Conservation (phyloP, 2,113 vertebrate species). For the Aptenodytes patagonicus region DNA sequence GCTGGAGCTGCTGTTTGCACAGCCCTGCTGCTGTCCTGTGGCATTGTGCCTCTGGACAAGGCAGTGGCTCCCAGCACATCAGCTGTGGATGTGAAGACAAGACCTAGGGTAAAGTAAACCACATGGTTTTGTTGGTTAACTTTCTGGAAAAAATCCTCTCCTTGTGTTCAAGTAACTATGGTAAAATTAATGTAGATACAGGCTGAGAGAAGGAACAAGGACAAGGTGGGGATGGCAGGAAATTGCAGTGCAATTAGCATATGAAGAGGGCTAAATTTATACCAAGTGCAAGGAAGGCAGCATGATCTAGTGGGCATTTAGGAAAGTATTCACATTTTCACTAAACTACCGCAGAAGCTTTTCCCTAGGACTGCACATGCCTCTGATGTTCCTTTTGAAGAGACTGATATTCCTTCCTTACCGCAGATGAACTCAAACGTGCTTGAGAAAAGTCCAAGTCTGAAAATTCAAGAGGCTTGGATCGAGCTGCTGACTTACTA, state of each 20-base stretch:
- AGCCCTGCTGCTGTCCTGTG: not conserved
- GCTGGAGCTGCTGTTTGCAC: not conserved
- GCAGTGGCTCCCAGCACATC: not conserved
- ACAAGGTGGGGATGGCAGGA: constrained; percentile 35
- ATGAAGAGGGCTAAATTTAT: constrained; percentile 46
- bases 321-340: not conserved
- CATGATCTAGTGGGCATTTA: not conserved
- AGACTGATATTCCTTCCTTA: not conserved
- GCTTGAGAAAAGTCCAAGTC: constrained; percentile 25
- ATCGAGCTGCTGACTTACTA: not conserved
- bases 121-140: not conserved
- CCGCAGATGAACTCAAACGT: not conserved
- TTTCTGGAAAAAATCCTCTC: not conserved
- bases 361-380: not conserved
- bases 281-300: not conserved
- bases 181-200: not conserved
- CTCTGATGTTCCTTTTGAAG: not conserved
- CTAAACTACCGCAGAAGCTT: not conserved
- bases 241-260: constrained; percentile 30
- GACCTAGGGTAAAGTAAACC: not conserved
- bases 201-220: not conserved
- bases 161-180: not conserved
- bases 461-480: constrained; percentile 28
- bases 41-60: not conserved
- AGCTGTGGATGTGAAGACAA: not conserved